phyloP scores from a whole-genome alignment of 2,888 invertebrate species.

The Nomada hirtipes region DNA sequence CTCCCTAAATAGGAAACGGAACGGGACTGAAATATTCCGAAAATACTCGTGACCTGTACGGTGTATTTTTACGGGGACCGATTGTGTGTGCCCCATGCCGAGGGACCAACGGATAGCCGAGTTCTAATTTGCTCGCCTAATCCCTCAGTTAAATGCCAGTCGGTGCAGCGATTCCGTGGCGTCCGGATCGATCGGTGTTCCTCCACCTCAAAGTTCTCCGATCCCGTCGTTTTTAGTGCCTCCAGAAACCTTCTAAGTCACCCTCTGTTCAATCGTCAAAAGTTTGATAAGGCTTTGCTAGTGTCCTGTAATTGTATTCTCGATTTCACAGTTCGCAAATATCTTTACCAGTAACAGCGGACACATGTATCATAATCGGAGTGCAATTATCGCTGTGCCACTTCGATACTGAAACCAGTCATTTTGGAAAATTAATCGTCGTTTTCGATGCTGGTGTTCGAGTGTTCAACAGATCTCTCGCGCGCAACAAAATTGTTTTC shows the following conservation, averaged over 20 bases:
- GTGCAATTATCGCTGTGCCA: no score
- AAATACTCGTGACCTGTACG: constrained; percentile 36
- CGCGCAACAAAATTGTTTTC: not conserved
- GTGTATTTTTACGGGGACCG: constrained; percentile 67
- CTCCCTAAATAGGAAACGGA: constrained; percentile 17
- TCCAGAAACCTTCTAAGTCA: not conserved
- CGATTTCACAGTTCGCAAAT: not conserved
- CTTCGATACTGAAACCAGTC: constrained; percentile 22
- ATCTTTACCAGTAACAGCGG: not conserved
- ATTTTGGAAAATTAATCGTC: constrained; percentile 22
- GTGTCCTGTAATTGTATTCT: not conserved
- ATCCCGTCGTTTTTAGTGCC: not conserved
- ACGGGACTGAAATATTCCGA: not conserved
- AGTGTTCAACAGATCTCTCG: not conserved
- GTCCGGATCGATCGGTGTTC: constrained; percentile 37
- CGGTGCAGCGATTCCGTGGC: constrained; percentile 48
- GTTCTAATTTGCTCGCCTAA: constrained; percentile 12
- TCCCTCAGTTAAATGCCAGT: constrained; percentile 60
- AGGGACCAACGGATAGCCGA: constrained; percentile 75
- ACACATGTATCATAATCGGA: no score
- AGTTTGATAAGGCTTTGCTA: not conserved
- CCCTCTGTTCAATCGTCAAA: no score
- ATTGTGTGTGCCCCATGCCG: constrained; percentile 71
- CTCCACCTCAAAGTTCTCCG: not conserved
- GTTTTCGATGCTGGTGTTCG: not conserved